A percentile compares a stretch with the other conserved stretches of the same genome.
These are phyloP conservation scores for Drosophila takahashii DNA, from an alignment of 1,140 invertebrate species.

Conservation along the genomic window DNA sequence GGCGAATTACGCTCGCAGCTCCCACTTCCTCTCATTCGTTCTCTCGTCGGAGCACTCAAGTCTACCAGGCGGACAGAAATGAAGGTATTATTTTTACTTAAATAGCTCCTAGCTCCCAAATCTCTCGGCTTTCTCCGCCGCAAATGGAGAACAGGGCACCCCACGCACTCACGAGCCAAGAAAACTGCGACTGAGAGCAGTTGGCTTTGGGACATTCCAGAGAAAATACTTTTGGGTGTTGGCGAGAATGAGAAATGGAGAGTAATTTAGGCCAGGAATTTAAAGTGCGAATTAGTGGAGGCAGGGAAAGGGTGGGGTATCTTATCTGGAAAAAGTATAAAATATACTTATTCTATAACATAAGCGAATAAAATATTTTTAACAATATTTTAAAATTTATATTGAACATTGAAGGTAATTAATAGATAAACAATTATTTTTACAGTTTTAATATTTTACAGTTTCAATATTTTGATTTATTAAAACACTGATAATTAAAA, in stretches of 20 bases:
- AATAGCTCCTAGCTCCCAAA: neutral
- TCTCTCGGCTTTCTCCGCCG: constrained; percentile 9
- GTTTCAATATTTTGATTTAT: too few relatives aligned
- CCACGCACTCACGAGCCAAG: constrained; percentile 15
- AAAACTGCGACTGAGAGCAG: constrained; percentile 23
- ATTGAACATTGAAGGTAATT: too few relatives aligned
- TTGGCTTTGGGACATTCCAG: constrained; percentile 14
- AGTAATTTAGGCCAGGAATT: neutral
- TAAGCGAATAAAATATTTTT: too few relatives aligned
- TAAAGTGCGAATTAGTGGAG: neutral
- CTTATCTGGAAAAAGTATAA: too few relatives aligned
- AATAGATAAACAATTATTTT: too few relatives aligned
- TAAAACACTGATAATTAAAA: too few relatives aligned
- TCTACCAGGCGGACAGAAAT: constrained; percentile 12
- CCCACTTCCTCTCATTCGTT: constrained; percentile 42
- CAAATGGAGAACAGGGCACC: constrained; percentile 25
- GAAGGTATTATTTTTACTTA: neutral
- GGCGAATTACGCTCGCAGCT: constrained; percentile 52
- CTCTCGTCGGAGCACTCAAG: neutral
- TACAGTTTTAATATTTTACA: too few relatives aligned
- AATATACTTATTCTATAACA: too few relatives aligned
- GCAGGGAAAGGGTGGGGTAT: too few relatives aligned
- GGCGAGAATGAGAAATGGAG: constrained; percentile 7
- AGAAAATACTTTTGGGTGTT: constrained; percentile 22
- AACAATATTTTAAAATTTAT: too few relatives aligned